Evolutionary conservation across 2,888 invertebrate species (phyloP), one percentile per base, ranked within the genome.

Genomic region (Luperina nickerlii): DNA sequence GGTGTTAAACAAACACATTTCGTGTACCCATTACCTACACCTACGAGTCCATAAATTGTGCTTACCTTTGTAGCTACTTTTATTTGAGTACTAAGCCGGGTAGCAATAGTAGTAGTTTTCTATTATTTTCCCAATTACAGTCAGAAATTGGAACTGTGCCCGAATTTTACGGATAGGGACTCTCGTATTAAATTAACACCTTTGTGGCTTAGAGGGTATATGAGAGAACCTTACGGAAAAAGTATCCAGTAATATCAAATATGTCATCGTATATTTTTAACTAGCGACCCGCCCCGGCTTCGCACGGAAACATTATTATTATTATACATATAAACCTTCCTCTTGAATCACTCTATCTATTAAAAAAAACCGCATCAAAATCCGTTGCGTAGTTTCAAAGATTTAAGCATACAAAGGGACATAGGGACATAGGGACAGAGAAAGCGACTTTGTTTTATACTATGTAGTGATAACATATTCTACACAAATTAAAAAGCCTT

Each of bases 61-160:
- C 45, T 63, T 45, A 66, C 57, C 66, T 9, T 60, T 75, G 3
- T n/a, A 38, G 45, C 6, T 68, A 77, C 38, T 32, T 24, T 42
- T 6, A 72, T 72, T 68, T 60, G 42, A 67, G 71, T 42, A 63
- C 72, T 32, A 76, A 81, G 60, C 60, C 15, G 18, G 48, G 45
- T 69, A 60, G 51, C 73, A 78, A 73, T 32, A 73, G 42, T 54
- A 27, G 65, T 70, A 42, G 60, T 78, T 78, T 78, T 73, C 69
- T 63, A 82, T 78, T 82, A 73, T 70, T 82, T 78, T 54, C 51
- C 69, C 72, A 70, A 82, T 82, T 70, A 73, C 51, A 66, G 38
- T 60, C 63, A 5, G 13, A 81, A 77, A 77, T 68, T 81, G 81
- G 67, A 68, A 68, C 57, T 32, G 63, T 68, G 48, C 24, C 75